Conservation (phyloP, 1,140 invertebrate species). For the Scaptomyza graminum region DNA sequence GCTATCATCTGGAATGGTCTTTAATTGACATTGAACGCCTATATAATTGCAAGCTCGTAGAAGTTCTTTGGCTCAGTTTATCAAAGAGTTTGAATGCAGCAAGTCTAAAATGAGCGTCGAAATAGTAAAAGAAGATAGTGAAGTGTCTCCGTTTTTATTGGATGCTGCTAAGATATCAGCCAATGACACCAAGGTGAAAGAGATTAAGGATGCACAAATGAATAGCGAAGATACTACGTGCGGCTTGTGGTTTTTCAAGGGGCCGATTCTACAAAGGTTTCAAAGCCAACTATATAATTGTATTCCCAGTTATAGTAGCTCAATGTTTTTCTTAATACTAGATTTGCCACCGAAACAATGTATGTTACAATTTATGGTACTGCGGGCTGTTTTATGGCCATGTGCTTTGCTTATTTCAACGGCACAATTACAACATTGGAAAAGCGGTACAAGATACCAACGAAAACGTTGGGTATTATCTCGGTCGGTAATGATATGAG, state of each 20-base stretch:
- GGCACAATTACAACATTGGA: slow-evolving; percentile 91
- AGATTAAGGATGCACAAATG: neutral
- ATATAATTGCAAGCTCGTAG: slow-evolving; percentile 19
- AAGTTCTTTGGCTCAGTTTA: slow-evolving; percentile 20
- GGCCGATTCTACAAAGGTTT: slow-evolving; percentile 85
- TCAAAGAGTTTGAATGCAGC: neutral
- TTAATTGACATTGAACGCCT: slow-evolving; percentile 25
- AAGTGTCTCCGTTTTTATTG: slow-evolving; percentile 25
- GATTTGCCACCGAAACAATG: slow-evolving; percentile 89
- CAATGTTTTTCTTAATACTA: slow-evolving; percentile 33
- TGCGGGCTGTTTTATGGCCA: slow-evolving; percentile 88
- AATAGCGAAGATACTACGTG: slow-evolving; percentile 86
- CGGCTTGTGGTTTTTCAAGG: slow-evolving; percentile 86
- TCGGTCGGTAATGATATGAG: slow-evolving; percentile 87
- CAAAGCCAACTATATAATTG: neutral
- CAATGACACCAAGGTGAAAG: slow-evolving; percentile 1
- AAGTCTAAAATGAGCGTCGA: slow-evolving; percentile 23
- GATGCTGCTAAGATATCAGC: neutral
- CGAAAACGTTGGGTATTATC: slow-evolving; percentile 89
- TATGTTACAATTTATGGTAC: slow-evolving; percentile 90
- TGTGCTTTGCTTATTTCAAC: slow-evolving; percentile 90
- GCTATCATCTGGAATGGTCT: slow-evolving; percentile 4
- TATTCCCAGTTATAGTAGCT: neutral
- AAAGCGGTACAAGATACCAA: slow-evolving; percentile 91
- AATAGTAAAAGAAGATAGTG: slow-evolving; percentile 13